A percentile compares a stretch with the other conserved stretches of the same genome.
Conservation (phyloP, 2,888 invertebrate species). For the Mellilla xanthometata region DNA sequence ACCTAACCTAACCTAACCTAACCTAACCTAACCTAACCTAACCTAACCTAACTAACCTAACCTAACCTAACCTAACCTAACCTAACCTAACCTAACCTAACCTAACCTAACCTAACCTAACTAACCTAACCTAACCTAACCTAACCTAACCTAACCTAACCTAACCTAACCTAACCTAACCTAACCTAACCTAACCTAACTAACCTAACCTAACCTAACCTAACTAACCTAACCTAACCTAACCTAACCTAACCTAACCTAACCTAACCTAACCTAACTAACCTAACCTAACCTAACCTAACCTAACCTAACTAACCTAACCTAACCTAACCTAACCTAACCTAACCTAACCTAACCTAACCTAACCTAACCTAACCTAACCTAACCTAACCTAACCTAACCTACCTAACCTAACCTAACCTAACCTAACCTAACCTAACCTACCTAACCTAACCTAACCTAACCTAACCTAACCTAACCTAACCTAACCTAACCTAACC, state of each 20-base stretch:
- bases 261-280: conserved; percentile 31
- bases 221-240: conserved; percentile 30
- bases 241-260: conserved; percentile 32
- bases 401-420: conserved; percentile 22
- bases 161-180: conserved; percentile 37
- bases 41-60: conserved; percentile 34
- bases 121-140: conserved; percentile 35
- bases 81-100: conserved; percentile 34
- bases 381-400: conserved; percentile 26
- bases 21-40: conserved; percentile 34
- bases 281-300: conserved; percentile 32
- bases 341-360: conserved; percentile 31
- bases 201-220: conserved; percentile 30
- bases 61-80: conserved; percentile 33
- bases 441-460: conserved; percentile 29
- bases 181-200: conserved; percentile 34
- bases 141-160: conserved; percentile 33
- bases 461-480: conserved; percentile 36
- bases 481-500: conserved; percentile 34
- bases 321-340: conserved; percentile 32
- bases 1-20: conserved; percentile 27
- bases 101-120: conserved; percentile 35
- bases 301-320: conserved; percentile 32
- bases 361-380: conserved; percentile 27
- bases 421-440: conserved; percentile 21